Percentiles rank a stretch among this genome's conserved stretches.
phyloP scores from a whole-genome alignment of 2,113 vertebrate genomes.

The Cyanoliseus patagonus region DNA sequence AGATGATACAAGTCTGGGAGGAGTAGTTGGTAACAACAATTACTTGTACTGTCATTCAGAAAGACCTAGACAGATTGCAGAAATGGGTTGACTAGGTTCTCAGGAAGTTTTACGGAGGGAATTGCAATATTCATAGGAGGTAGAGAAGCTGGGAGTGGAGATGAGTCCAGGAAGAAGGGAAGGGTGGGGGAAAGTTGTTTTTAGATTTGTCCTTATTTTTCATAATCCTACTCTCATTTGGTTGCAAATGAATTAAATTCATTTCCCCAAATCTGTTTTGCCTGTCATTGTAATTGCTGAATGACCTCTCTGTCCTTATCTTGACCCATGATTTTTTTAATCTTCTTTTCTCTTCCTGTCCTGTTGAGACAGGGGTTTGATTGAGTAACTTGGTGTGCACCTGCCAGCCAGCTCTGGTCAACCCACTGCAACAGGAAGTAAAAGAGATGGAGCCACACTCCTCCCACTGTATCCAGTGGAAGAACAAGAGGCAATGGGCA shows the following conservation, averaged over 20 bases:
- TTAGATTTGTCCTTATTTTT: background rate
- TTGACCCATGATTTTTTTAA: rapidly evolving
- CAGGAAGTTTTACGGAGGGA: background rate
- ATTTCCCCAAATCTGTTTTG: background rate
- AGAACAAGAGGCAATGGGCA: background rate
- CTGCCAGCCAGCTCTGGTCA: background rate
- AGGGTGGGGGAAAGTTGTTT: rapidly evolving
- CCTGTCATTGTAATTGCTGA: background rate
- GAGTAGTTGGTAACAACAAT: background rate
- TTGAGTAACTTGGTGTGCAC: background rate
- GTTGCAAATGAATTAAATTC: background rate
- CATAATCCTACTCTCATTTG: background rate
- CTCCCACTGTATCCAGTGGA: background rate
- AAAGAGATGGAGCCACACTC: background rate
- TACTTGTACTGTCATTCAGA: background rate
- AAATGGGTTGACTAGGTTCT: background rate
- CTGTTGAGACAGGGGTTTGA: background rate
- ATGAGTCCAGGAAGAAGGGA: background rate
- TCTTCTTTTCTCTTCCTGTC: background rate
- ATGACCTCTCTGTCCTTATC: background rate
- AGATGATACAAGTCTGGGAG: background rate
- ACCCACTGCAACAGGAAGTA: background rate
- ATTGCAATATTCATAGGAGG: background rate
- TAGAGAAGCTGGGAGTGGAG: background rate
- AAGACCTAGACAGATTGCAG: background rate